Evolutionary conservation across 2,113 vertebrate species (phyloP).

Genomic region (Phainopepla nitens): DNA sequence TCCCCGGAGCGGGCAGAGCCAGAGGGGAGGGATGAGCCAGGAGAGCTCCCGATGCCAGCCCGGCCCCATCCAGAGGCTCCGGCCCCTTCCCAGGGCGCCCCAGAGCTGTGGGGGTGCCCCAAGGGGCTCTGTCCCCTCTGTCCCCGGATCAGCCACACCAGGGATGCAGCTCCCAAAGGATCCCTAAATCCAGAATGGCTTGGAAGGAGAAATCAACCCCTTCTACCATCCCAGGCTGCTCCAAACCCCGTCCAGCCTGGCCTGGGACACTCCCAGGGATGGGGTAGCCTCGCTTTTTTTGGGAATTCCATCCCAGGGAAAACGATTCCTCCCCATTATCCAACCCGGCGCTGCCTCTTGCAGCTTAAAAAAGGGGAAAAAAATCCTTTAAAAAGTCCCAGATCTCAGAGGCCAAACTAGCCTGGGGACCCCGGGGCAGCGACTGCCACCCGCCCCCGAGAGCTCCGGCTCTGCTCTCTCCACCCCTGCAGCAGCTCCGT

Average conservation of each 20-base stretch:
- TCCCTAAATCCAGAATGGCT: not conserved
- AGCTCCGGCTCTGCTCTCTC: not conserved
- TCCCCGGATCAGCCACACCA: not conserved
- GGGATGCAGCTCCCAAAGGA: not conserved
- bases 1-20: not conserved
- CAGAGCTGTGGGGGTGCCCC: too few species aligned
- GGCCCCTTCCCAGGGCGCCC: too few species aligned
- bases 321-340: too few species aligned
- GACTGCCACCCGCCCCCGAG: not conserved
- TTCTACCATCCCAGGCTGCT: not conserved
- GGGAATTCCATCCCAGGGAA: too few species aligned
- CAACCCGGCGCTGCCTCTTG: too few species aligned
- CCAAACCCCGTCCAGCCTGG: not conserved
- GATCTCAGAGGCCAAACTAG: rapidly evolving
- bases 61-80: too few species aligned
- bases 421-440: rapidly evolving
- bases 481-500: not conserved
- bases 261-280: not conserved
- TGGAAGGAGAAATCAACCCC: not conserved
- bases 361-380: too few species aligned
- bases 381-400: rapidly evolving
- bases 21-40: not conserved
- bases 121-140: too few species aligned
- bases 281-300: not conserved
- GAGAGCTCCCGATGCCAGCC: not conserved